These are phyloP conservation scores for Ailuropoda melanoleuca DNA, from an alignment of 2,113 vertebrate species.

Conservation along the genomic window DNA sequence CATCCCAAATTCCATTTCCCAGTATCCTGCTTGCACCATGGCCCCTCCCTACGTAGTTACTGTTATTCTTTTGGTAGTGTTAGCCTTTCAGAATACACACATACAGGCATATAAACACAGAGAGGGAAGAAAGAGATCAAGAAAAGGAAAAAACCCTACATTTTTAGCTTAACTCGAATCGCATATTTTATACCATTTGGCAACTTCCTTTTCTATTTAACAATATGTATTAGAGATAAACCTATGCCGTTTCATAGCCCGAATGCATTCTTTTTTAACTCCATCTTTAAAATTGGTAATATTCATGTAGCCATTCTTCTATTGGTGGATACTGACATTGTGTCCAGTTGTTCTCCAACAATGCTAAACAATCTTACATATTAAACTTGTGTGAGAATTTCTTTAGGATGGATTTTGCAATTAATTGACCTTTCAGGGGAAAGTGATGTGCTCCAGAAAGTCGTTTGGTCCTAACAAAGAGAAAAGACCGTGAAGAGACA, in stretches of 20 bases:
- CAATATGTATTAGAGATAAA: background rate
- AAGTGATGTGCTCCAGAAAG: background rate
- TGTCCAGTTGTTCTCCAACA: background rate
- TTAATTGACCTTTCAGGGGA: background rate
- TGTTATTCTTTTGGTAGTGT: background rate
- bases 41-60: background rate
- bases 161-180: background rate
- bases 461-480: background rate
- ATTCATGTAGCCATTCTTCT: conserved; percentile 10
- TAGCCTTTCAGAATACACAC: background rate
- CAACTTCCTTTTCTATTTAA: conserved; percentile 9
- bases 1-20: background rate
- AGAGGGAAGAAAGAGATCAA: background rate
- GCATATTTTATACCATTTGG: background rate
- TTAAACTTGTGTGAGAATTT: conserved; percentile 19
- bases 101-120: background rate
- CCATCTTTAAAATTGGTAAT: background rate
- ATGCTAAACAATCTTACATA: conserved; percentile 43
- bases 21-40: background rate
- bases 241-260: background rate
- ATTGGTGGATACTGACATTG: background rate
- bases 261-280: background rate
- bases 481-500: background rate
- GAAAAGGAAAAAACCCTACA: background rate
- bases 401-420: background rate